phyloP scores from a whole-genome alignment of 2,113 vertebrate genomes.

The Gymnarchus niloticus region DNA sequence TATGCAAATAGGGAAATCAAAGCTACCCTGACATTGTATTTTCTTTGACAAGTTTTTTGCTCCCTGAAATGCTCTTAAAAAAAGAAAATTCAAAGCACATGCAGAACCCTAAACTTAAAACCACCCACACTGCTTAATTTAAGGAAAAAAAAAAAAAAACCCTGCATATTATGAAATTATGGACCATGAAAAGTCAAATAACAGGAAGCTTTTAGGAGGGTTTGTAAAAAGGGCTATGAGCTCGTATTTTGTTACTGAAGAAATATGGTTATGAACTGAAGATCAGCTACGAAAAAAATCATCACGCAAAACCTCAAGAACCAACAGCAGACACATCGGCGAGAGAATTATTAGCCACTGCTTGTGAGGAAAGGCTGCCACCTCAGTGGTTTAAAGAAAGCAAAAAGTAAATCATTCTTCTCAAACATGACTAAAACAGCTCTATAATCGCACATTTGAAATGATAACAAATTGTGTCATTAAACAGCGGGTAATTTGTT shows the following conservation, averaged over 20 bases:
- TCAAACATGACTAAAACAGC: not conserved
- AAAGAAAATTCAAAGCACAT: conserved; percentile 31
- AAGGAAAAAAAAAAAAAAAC: too few relatives aligned
- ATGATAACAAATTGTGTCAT: not conserved
- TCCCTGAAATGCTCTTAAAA: not conserved
- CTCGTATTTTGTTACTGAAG: conserved; percentile 23
- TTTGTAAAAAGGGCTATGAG: conserved; percentile 9
- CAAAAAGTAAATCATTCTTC: conserved; percentile 11
- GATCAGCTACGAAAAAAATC: conserved; percentile 30
- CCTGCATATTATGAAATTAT: conserved; percentile 34
- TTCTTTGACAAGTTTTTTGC: not conserved
- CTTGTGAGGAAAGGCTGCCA: conserved; percentile 23
- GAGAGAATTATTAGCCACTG: not conserved
- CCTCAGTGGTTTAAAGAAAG: not conserved
- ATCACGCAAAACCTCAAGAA: conserved; percentile 36
- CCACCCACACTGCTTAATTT: conserved; percentile 20
- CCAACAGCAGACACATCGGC: conserved; percentile 26
- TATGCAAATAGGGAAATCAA: not conserved
- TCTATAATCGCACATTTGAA: not conserved
- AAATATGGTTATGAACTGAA: conserved; percentile 30
- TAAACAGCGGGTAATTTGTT: not conserved
- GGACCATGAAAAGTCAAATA: conserved; percentile 27
- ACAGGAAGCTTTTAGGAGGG: conserved; percentile 21
- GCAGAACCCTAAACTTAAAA: conserved; percentile 20
- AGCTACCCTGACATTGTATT: not conserved